A percentile compares a stretch with the other conserved stretches of the same genome.
phyloP scores from a whole-genome alignment of 1,140 invertebrate species.

The Aricia agestis region DNA sequence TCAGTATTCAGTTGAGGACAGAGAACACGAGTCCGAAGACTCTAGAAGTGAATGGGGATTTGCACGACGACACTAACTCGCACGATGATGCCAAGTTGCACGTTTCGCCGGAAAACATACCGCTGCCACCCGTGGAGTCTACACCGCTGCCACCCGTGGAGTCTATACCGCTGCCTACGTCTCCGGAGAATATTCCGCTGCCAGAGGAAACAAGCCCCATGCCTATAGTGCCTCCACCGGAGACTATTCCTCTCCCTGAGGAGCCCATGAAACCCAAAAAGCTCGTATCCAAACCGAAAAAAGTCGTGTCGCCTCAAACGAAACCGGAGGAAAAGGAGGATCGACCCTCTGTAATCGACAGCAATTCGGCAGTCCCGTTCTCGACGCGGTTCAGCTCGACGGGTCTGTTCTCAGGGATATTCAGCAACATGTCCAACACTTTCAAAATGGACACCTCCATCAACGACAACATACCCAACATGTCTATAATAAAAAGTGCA shows the following conservation, averaged over 20 bases:
- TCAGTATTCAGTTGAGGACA: slow-evolving; percentile 68
- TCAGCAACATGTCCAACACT: slow-evolving; percentile 59
- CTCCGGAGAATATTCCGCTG: slow-evolving; percentile 61
- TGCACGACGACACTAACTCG: slow-evolving; percentile 50
- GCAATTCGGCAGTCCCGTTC: slow-evolving; percentile 44
- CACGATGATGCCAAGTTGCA: slow-evolving; percentile 46
- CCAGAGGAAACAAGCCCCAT: slow-evolving; percentile 56
- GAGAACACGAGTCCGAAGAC: slow-evolving; percentile 47
- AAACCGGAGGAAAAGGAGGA: slow-evolving; percentile 42
- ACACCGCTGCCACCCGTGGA: slow-evolving; percentile 60
- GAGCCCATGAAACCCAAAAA: slow-evolving; percentile 47
- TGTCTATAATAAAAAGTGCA: slow-evolving; percentile 73
- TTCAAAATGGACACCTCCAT: slow-evolving; percentile 48
- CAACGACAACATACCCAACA: slow-evolving; percentile 67
- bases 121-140: slow-evolving; percentile 57
- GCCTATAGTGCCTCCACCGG: slow-evolving; percentile 44
- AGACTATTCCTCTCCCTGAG: slow-evolving; percentile 59
- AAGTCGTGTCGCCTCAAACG: slow-evolving; percentile 21
- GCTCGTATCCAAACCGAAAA: slow-evolving; percentile 4
- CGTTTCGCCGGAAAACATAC: slow-evolving; percentile 64
- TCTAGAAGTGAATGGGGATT: slow-evolving; percentile 56
- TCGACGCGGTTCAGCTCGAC: slow-evolving; percentile 60
- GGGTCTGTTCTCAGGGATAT: slow-evolving; percentile 66
- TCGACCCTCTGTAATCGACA: slow-evolving; percentile 43
- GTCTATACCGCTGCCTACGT: slow-evolving; percentile 53